Evolutionary conservation across 2,888 invertebrate species (phyloP).

Genomic region (Mythimna vitellina): DNA sequence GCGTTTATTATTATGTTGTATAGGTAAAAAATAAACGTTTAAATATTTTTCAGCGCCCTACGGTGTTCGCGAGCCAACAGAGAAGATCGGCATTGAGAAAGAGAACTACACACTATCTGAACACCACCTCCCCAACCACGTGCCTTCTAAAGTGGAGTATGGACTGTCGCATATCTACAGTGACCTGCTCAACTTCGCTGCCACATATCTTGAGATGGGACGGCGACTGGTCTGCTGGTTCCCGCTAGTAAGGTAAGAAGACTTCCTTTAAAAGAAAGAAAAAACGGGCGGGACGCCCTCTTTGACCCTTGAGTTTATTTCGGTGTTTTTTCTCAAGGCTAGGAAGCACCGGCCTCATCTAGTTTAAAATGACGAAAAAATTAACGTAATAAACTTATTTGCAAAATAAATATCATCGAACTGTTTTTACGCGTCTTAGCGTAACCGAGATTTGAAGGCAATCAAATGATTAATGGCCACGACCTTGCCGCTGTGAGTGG

Average conservation of each 20-base stretch:
- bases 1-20: too few relatives aligned
- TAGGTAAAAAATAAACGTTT: neutral
- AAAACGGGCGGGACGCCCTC: too few relatives aligned
- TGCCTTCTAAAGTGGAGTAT: constrained; percentile 96
- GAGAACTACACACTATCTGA: constrained; percentile 92
- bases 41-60: constrained; percentile 95
- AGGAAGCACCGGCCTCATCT: too few relatives aligned
- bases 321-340: too few relatives aligned
- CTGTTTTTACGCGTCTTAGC: neutral
- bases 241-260: constrained; percentile 95
- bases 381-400: too few relatives aligned
- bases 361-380: too few relatives aligned
- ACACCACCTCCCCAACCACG: constrained; percentile 92
- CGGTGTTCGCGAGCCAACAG: constrained; percentile 98
- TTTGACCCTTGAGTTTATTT: too few relatives aligned
- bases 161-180: constrained; percentile 94
- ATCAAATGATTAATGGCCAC: too few relatives aligned
- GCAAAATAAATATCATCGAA: too few relatives aligned
- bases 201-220: constrained; percentile 93
- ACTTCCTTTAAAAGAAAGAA: neutral
- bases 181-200: constrained; percentile 96
- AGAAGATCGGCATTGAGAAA: constrained; percentile 94
- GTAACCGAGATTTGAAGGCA: neutral
- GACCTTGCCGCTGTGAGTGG: too few relatives aligned
- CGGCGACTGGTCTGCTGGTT: constrained; percentile 98